Percentiles rank a stretch among this genome's conserved stretches.
Conservation (phyloP, 2,888 invertebrate species). For the Napeogenes sylphis region DNA sequence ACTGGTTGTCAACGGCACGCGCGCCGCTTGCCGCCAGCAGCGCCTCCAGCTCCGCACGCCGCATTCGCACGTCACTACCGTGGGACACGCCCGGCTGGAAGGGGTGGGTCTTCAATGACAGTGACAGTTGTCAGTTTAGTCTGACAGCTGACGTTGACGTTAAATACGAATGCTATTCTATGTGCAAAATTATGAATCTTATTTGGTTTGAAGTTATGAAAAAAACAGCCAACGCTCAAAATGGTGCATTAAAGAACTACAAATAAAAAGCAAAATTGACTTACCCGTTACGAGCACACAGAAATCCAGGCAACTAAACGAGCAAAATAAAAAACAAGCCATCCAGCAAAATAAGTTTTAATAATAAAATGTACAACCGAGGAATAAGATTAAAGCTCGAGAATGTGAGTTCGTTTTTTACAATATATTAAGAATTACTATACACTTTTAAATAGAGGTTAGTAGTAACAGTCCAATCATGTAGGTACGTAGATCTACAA, state of each 20-base stretch:
- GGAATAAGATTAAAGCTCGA: conserved; percentile 73
- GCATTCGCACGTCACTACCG: conserved; percentile 88
- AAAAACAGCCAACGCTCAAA: too few species aligned
- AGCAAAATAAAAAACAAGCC: conserved; percentile 69
- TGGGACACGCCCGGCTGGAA: conserved; percentile 83
- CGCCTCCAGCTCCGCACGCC: conserved; percentile 86
- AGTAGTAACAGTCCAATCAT: conserved; percentile 27
- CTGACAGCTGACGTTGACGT: too few species aligned
- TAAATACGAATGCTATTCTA: too few species aligned
- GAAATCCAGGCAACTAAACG: conserved; percentile 18
- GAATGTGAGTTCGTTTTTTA: conserved; percentile 48
- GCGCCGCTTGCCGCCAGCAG: conserved; percentile 72
- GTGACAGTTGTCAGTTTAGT: neutral
- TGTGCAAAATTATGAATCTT: too few species aligned
- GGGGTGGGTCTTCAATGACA: conserved; percentile 7
- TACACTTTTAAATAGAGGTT: conserved; percentile 27
- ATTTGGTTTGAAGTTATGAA: too few species aligned
- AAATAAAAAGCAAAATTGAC: too few species aligned
- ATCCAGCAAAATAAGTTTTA: conserved; percentile 71
- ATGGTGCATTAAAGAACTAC: too few species aligned
- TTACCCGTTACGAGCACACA: too few species aligned
- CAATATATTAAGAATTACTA: conserved; percentile 41
- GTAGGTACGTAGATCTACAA: too few species aligned
- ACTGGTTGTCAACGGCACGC: conserved; percentile 90
- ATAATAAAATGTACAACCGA: conserved; percentile 76